A percentile compares a stretch with the other conserved stretches of the same genome.
Evolutionary conservation across 2,797 vertebrate species (phyloP).

Genomic region (Lophotriccus pileatus): DNA sequence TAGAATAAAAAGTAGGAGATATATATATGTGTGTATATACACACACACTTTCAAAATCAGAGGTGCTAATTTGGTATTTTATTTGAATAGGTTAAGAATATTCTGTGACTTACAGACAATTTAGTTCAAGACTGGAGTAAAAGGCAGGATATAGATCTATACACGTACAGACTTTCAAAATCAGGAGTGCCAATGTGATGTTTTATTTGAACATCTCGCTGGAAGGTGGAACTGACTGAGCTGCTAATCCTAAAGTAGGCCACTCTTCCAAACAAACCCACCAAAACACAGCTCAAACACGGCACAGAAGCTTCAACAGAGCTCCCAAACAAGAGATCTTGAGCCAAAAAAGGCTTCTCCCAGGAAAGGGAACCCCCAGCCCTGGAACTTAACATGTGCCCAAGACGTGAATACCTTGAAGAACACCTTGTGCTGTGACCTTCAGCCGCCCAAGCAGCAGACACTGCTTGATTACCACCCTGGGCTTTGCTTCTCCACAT

Average conservation of each 20-base stretch:
- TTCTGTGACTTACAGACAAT: background rate
- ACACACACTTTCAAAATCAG: background rate
- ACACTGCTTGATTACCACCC: too few species aligned
- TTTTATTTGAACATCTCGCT: background rate
- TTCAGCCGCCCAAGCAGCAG: background rate
- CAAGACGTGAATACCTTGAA: background rate
- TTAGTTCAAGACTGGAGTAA: background rate
- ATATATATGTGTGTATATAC: too few species aligned
- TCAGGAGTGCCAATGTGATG: background rate
- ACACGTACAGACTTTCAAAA: background rate
- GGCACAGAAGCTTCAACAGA: background rate
- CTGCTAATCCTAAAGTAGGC: background rate
- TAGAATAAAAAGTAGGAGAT: background rate
- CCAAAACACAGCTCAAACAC: background rate
- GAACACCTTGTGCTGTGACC: background rate
- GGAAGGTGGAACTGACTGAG: background rate
- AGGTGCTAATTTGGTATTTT: background rate
- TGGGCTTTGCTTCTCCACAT: background rate
- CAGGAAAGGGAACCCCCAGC: background rate
- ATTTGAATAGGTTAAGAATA: background rate
- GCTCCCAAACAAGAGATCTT: background rate
- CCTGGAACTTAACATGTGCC: background rate
- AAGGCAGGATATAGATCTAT: background rate
- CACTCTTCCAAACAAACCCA: background rate
- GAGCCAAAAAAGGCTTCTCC: background rate